Evolutionary conservation across 2,797 vertebrate genomes (phyloP), one percentile per base, ranked within the genome.

Genomic region (Chelmon rostratus): DNA sequence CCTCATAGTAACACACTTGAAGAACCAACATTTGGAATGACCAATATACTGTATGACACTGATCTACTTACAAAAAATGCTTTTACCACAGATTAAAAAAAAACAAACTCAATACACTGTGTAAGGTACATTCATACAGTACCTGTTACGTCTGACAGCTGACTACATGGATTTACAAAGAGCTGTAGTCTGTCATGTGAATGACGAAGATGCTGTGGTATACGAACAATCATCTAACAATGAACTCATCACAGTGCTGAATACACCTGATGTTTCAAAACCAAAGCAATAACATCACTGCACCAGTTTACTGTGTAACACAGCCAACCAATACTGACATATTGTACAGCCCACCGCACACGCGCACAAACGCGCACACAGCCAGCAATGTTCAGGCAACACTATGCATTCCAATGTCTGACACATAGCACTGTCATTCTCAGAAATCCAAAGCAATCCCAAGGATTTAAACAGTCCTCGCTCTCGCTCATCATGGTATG

Each of bases 381-480:
- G 10, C 52, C 73, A 73, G 61, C 59, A 40, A 33, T 72, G 66
- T 63, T 86, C 10, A 78, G 73, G 56, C 78, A 89, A 71, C 61
- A 25, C 52, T 21, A 13, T 57, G 56, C 83, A 87, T 86, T 89
- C 83, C 84, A 82, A 57, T 74, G 57, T 78, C 68, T 86, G 78
- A 82, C 83, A 67, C 52, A 69, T 64, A 58, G n/a, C 59, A 69
- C 72, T 77, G 75, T 83, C 70, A 79, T 81, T 83, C 76, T 69
- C 83, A 65, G 81, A 89, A 88, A 86, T 82, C 70, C 67, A 74
- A 79, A 73, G 82, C 79, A 49, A 76, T 83, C 85, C 65, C 57
- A 79, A 78, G 50, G 57, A 89, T 85, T 82, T 86, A 44, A 73
- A 74, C 81, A 85, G 82, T 86, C 80, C 74, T 81, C 44, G 66